Base-by-base conservation (phyloP, 2,888 invertebrate genomes). In the Lomographa bimaculata region DNA sequence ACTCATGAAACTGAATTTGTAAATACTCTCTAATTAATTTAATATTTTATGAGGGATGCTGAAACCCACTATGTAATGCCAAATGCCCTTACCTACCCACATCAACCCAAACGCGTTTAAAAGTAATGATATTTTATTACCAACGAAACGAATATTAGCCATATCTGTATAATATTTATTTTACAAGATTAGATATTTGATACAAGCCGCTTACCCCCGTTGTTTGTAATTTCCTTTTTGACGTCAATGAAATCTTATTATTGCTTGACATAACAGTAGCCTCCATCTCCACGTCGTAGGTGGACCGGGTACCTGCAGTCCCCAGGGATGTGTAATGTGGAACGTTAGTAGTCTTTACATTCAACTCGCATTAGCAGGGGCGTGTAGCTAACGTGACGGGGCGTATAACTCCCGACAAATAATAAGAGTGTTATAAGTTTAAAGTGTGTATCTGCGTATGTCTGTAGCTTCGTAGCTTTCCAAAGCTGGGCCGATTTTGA, bases 311-410 rank as follows among this genome's bases (percentile, higher is more conserved):
- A 45, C 37, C 50, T 51, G 48, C 32, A 32, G 54, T 66, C 78
- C 75, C 72, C 57, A 39, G 76, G 72, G 80, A 71, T 52, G 54
- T 59, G 66, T 76, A 76, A 76, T 70, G 63, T 67, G 61, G 68
- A 69, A 66, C 64, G 69, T 72, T 65, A 64, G 68, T 68, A 75
- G 75, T 72, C 72, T 76, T 71, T 72, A 70, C 75, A 76, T 78
- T 76, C 78, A 71, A 69, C 68, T 64, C 73, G 68, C 79, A 82
- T 83, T 82, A 79, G 69, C 63, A 53, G 58, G 68, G 65, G 64
- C 64, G 60, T 48, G 62, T 44, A 54, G 52, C 52, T 51, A 57
- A 71, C 68, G 66, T 68, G 68, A 60, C 68, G 51, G 60, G 56
- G 52, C 55, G 52, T 17, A n/a, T n/a, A n/a, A n/a, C n/a, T n/a